These are phyloP conservation scores for Seira sanloemensis DNA, from an alignment of 2,888 invertebrate genomes.

Conservation along the genomic window DNA sequence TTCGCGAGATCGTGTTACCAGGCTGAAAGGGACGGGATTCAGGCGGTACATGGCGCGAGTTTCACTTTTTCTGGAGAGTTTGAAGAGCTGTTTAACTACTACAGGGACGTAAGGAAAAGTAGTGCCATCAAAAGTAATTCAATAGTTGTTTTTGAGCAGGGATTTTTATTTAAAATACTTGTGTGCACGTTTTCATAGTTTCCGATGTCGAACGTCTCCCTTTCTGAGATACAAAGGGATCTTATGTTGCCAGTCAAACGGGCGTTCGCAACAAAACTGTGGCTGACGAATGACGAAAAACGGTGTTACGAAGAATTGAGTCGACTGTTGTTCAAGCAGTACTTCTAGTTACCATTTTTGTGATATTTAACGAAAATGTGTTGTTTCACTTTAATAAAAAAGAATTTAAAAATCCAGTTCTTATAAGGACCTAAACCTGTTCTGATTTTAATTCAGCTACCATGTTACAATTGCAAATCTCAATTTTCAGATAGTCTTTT, in stretches of 20 bases:
- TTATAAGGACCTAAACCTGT: too few species aligned
- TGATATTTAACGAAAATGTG: too few species aligned
- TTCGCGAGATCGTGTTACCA: background rate
- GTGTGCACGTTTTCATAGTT: too few species aligned
- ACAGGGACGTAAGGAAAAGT: background rate
- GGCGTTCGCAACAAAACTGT: background rate
- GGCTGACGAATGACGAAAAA: background rate
- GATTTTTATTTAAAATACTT: background rate
- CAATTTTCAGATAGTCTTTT: too few species aligned
- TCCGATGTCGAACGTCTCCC: background rate
- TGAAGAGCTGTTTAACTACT: background rate
- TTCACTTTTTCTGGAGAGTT: background rate
- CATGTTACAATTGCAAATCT: too few species aligned
- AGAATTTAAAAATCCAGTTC: too few species aligned
- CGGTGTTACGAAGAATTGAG: background rate
- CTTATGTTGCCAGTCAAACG: background rate
- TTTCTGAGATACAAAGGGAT: background rate
- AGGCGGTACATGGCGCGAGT: background rate
- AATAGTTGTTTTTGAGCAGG: background rate
- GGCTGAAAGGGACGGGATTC: background rate
- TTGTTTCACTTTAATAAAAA: too few species aligned
- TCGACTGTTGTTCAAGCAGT: background rate
- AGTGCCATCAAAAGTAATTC: background rate
- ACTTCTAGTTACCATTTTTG: too few species aligned
- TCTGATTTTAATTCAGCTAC: too few species aligned